Evolutionary conservation across 2,797 vertebrate genomes (phyloP), one percentile per base, ranked within the genome.

Genomic region (Tapera naevia): DNA sequence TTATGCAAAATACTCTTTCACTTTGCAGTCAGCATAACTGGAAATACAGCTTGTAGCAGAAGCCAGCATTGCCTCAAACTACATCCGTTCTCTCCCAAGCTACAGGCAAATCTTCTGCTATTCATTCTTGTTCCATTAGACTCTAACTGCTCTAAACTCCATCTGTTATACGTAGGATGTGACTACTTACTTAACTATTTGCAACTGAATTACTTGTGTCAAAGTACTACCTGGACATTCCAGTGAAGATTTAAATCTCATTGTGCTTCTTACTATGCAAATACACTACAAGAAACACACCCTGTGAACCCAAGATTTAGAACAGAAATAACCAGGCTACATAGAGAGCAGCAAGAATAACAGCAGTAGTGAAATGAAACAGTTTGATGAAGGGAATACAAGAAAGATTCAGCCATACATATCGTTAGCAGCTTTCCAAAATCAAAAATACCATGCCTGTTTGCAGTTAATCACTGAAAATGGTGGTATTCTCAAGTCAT

Each of bases 1-100:
- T 76, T 91, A 96, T 82, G 86, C 84, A 93, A 90, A 92, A 85
- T 71, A 45, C 28, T 80, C 69, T 95, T 89, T 89, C 78, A 70
- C 54, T 89, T 74, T 53, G 67, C 71, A 84, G 66, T 87, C 25
- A 53, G 80, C 46, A 18, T 81, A 94, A 92, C 87, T 92, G 87
- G 51, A 93, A 96, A 78, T 39, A 78, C 53, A 83, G 76, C 66
- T 75, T 66, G 56, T 73, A 71, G 73, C 39, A 90, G 45, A 86
- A 88, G 67, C 8, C 56, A 91, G 43, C 39, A 24, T 83, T 94
- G 65, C 80, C 54, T 93, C 76, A 93, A 80, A 45, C 23, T 62
- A 43, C 45, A 91, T 65, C 46, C 8, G 1, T 88, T 17, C 66
- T 78, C 83, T 88, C 80, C 70, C 76, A 94, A 27, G 54, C 76